Conservation (phyloP, 1,140 invertebrate genomes). For the Habropoda laboriosa region DNA sequence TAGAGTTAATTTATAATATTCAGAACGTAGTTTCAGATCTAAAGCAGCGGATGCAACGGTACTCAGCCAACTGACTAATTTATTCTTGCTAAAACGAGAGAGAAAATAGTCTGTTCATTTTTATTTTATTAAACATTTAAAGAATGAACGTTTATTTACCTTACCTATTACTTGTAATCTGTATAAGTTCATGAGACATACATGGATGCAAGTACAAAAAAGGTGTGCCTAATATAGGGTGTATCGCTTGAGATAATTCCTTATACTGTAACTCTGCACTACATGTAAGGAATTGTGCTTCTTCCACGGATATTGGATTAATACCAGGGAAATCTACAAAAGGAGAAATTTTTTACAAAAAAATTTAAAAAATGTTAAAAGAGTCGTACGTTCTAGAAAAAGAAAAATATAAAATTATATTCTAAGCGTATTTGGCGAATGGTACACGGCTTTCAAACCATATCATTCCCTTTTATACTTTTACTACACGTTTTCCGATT, state of each 20-base stretch:
- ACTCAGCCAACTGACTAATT: slow-evolving; percentile 80
- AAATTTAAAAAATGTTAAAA: slow-evolving; percentile 8
- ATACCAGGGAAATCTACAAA: slow-evolving; percentile 75
- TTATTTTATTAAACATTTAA: background rate
- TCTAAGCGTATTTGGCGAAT: too few relatives aligned
- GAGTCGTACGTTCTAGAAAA: slow-evolving; percentile 16
- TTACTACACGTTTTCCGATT: too few relatives aligned
- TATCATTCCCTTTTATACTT: too few relatives aligned
- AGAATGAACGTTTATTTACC: background rate
- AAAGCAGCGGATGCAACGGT: slow-evolving; percentile 71
- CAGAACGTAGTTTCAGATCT: slow-evolving; percentile 69
- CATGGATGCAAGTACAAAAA: slow-evolving; percentile 80
- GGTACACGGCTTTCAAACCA: too few relatives aligned
- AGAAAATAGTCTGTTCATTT: background rate
- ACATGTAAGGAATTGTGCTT: slow-evolving; percentile 66
- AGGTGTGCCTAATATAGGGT: slow-evolving; percentile 78
- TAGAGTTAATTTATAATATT: slow-evolving; percentile 73
- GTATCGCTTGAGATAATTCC: slow-evolving; percentile 79
- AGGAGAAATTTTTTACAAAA: slow-evolving; percentile 26
- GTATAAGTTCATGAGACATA: slow-evolving; percentile 74
- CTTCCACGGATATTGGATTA: slow-evolving; percentile 78
- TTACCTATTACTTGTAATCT: slow-evolving; percentile 73
- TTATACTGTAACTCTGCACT: slow-evolving; percentile 63
- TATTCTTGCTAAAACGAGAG: slow-evolving; percentile 75
- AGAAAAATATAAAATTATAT: slow-evolving; percentile 15